Conservation (phyloP, 2,797 vertebrate species). For the Bovichtus diacanthus region DNA sequence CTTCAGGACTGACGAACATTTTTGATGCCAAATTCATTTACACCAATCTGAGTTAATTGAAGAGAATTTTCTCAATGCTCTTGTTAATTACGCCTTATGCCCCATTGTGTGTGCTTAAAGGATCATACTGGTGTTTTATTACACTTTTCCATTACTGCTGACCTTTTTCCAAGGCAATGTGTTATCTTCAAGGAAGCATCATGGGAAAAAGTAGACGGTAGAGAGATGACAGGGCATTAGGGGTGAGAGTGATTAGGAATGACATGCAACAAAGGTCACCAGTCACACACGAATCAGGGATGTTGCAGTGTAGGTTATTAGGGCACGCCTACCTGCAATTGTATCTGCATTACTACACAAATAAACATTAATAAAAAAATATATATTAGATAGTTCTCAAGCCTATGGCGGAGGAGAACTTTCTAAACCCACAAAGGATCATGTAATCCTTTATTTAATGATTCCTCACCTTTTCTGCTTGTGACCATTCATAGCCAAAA, state of each 20-base stretch:
- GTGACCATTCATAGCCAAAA: conserved; percentile 5
- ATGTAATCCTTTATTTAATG: not conserved
- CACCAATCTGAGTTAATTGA: conserved; percentile 16
- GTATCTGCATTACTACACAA: not conserved
- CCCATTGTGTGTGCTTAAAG: not conserved
- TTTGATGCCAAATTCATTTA: conserved; percentile 37
- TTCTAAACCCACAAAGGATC: conserved; percentile 7
- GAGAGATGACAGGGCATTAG: not conserved
- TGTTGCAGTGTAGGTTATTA: not conserved
- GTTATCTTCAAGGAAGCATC: not conserved
- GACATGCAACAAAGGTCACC: not conserved
- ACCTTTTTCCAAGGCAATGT: not conserved
- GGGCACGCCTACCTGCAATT: not conserved
- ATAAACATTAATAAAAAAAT: not conserved
- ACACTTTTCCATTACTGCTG: not conserved
- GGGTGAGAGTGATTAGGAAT: not conserved
- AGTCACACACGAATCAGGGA: not conserved
- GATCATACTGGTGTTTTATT: not conserved
- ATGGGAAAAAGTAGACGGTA: not conserved
- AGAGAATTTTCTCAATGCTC: not conserved
- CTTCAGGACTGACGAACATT: conserved; percentile 3
- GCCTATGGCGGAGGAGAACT: not conserved
- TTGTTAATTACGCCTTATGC: not conserved
- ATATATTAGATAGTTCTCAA: conserved; percentile 7
- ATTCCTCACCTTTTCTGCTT: conserved; percentile 4